Percentiles rank a stretch among this genome's conserved stretches.
Conservation (phyloP, 2,888 invertebrate species). For the Branchinecta sandiegonensis region DNA sequence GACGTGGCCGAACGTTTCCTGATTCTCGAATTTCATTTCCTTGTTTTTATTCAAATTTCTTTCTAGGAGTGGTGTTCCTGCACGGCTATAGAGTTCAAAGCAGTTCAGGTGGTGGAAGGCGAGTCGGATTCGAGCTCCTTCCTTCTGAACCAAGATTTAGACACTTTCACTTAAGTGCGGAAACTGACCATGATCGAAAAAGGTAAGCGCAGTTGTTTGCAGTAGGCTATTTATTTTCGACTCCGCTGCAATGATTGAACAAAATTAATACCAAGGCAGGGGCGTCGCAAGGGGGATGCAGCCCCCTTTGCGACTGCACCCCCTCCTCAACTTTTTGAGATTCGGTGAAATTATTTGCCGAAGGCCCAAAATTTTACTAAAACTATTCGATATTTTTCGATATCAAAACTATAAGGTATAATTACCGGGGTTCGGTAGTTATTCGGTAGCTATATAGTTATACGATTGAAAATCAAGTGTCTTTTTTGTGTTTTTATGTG, state of each 20-base stretch:
- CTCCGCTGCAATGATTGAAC: neutral
- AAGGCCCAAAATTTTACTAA: no score
- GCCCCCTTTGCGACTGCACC: no score
- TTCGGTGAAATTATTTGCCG: no score
- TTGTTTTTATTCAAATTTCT: constrained; percentile 10
- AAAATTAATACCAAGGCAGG: neutral
- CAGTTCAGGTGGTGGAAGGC: constrained; percentile 39
- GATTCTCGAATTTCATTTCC: constrained; percentile 20
- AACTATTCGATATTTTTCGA: no score
- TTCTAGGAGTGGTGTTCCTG: constrained; percentile 69
- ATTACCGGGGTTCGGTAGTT: neutral
- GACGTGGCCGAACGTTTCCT: neutral
- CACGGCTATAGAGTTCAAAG: constrained; percentile 86
- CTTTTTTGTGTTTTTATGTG: no score
- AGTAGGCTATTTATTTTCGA: no score
- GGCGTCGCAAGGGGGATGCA: neutral
- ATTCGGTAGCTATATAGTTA: no score
- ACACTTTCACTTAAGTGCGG: constrained; percentile 81
- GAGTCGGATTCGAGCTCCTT: constrained; percentile 64
- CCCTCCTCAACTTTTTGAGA: no score
- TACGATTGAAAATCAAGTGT: no score
- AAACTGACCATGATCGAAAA: constrained; percentile 86
- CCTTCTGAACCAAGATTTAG: constrained; percentile 74
- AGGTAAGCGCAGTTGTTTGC: constrained; percentile 44
- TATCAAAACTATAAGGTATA: no score